Percentiles rank a stretch among this genome's conserved stretches.
Evolutionary conservation across 2,113 vertebrate species (phyloP).

Genomic region (Antennarius striatus): DNA sequence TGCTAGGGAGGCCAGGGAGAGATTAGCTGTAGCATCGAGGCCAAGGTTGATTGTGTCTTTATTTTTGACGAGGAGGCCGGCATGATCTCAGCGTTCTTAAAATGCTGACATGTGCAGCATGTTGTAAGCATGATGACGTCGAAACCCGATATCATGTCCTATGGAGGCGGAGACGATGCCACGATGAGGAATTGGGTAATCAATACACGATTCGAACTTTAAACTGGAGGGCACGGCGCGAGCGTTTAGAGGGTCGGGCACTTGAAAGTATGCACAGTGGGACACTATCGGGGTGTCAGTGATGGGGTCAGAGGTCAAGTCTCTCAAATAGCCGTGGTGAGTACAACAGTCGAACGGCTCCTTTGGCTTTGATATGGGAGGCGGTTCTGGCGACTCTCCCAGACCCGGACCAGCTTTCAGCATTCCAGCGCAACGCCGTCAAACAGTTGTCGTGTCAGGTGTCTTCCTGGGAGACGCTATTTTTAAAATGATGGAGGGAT

Average conservation of each 20-base stretch:
- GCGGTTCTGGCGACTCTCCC: slow-evolving; percentile 41
- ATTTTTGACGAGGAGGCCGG: too few species aligned
- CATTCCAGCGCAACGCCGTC: slow-evolving; percentile 66
- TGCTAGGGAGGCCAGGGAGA: slow-evolving; percentile 60
- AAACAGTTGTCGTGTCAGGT: slow-evolving; percentile 87
- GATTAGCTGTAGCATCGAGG: slow-evolving; percentile 44
- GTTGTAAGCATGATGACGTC: slow-evolving; percentile 21
- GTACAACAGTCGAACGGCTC: slow-evolving; percentile 67
- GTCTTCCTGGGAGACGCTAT: slow-evolving; percentile 76
- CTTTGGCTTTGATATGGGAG: slow-evolving; percentile 82
- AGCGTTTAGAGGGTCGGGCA: slow-evolving; percentile 38
- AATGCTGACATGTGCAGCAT: background rate
- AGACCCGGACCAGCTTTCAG: slow-evolving; percentile 47
- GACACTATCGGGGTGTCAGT: slow-evolving; percentile 62
- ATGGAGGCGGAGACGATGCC: background rate
- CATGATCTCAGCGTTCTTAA: slow-evolving; percentile 18
- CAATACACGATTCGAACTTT: slow-evolving; percentile 45
- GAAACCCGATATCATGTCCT: slow-evolving; percentile 20
- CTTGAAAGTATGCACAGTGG: slow-evolving; percentile 65
- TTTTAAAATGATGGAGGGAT: slow-evolving; percentile 69
- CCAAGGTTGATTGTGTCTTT: slow-evolving; percentile 57
- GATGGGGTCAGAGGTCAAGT: slow-evolving; percentile 64
- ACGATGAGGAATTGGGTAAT: slow-evolving; percentile 44
- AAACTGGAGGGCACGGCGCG: slow-evolving; percentile 26
- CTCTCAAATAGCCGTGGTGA: slow-evolving; percentile 79